Percentiles rank a stretch among this genome's conserved stretches.
Evolutionary conservation across 2,888 invertebrate species (phyloP).

Genomic region (Chloromyia formosa): DNA sequence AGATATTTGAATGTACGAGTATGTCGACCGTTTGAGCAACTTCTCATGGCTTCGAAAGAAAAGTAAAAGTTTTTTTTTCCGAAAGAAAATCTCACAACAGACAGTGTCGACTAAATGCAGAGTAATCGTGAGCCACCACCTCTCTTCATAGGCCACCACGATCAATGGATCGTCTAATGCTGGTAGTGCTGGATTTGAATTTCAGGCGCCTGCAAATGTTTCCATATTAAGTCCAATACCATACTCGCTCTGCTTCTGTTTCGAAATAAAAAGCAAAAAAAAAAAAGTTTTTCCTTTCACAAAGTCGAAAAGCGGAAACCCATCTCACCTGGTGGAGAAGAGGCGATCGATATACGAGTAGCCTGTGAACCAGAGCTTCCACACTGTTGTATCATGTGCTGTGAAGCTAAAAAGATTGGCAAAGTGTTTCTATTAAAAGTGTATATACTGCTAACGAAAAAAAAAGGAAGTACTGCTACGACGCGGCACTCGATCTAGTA

Average conservation of each 20-base stretch:
- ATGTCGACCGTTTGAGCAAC: background rate
- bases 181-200: background rate
- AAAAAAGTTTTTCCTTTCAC: conserved; percentile 32
- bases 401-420: too few species aligned
- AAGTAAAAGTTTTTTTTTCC: conserved; percentile 17
- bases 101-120: background rate
- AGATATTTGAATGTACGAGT: too few species aligned
- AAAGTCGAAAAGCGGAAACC: conserved; percentile 34
- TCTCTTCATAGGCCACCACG: background rate
- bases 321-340: conserved; percentile 27
- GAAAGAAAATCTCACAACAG: background rate
- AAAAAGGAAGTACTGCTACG: too few species aligned
- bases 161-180: background rate
- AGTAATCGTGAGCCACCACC: too few species aligned
- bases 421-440: too few species aligned
- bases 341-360: background rate
- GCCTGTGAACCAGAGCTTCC: background rate
- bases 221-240: background rate
- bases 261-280: background rate
- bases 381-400: too few species aligned
- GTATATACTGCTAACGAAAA: too few species aligned
- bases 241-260: conserved; percentile 5
- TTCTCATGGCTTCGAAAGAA: background rate
- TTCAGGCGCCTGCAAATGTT: background rate
- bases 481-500: too few species aligned